Evolutionary conservation across 2,113 vertebrate genomes (phyloP), one percentile per base, ranked within the genome.

Genomic region (Erpornis zantholeuca): DNA sequence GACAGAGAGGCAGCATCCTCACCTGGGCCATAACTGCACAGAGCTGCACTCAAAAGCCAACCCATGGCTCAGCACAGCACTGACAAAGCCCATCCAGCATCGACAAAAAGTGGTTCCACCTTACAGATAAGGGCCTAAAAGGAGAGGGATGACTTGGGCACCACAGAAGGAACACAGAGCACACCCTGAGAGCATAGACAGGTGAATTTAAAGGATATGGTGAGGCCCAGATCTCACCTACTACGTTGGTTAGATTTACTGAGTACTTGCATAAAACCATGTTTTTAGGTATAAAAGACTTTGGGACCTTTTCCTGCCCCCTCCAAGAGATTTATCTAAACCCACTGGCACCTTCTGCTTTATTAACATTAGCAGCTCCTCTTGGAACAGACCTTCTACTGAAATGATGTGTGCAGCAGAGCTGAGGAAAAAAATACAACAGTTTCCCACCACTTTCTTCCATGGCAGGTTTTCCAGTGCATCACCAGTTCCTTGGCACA

Each of bases 301-400:
- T 75, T 3, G 17, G 49, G 12, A 72, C 6, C 5, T 15, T 47
- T 40, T 2, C 4, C 5, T 6, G 1, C 4, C 9, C 7, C 0
- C 10, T 61, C 17, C 35, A 76, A 45, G 35, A 52, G 15, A 49
- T 38, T n/a, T 47, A 28, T 15, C 61, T 59, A 47, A 60, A 47
- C 18, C 49, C 25, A 31, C 14, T 28, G 6, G 5, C 25, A 52
- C 15, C 29, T 69, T 76, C 52, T 86, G 10, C 13, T 82, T 72
- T 49, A 35, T 16, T 15, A 60, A 49, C 24, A 64, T 28, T 59
- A 83, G 44, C 53, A 72, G 27, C 23, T 60, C 27, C n/a, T 71
- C 49, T 44, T 40, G 59, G 42, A 85, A 6, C 29, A 80, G 71
- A 3, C 5, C 25, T 63, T 23, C 61, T 29, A 20, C 47, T 16